A percentile compares a stretch with the other conserved stretches of the same genome.
Evolutionary conservation across 2,888 invertebrate genomes (phyloP).

Genomic region (Tricholauxania praeusta): DNA sequence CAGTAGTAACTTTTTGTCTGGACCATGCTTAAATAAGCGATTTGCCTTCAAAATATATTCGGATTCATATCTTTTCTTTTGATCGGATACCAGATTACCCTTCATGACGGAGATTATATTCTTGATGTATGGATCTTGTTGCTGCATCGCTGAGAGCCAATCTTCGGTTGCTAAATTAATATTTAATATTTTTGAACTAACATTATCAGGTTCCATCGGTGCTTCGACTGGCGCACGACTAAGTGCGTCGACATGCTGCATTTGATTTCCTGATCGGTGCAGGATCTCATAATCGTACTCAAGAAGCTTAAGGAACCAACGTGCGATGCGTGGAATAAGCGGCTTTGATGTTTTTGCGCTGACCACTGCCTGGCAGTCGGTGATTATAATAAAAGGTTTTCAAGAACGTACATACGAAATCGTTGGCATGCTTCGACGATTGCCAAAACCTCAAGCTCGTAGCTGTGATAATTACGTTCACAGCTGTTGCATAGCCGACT

Average conservation of each 20-base stretch:
- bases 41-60: neutral
- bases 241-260: neutral
- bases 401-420: slow-evolving; percentile 42
- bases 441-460: neutral
- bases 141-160: slow-evolving; percentile 38
- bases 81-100: neutral
- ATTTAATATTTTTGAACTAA: neutral
- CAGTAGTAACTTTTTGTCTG: neutral
- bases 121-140: neutral
- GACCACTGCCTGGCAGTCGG: slow-evolving; percentile 32
- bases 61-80: neutral
- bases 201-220: no score
- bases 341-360: neutral
- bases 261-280: neutral
- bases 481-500: neutral
- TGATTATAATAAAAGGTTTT: slow-evolving; percentile 40
- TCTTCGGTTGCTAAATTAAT: slow-evolving; percentile 6
- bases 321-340: slow-evolving; percentile 2
- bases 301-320: neutral
- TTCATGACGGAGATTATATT: neutral
- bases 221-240: no score
- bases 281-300: neutral
- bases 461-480: neutral
- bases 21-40: neutral
- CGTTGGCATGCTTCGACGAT: slow-evolving; percentile 26